Evolutionary conservation across 2,888 invertebrate genomes (phyloP).

Genomic region (Lochmaea capreae): DNA sequence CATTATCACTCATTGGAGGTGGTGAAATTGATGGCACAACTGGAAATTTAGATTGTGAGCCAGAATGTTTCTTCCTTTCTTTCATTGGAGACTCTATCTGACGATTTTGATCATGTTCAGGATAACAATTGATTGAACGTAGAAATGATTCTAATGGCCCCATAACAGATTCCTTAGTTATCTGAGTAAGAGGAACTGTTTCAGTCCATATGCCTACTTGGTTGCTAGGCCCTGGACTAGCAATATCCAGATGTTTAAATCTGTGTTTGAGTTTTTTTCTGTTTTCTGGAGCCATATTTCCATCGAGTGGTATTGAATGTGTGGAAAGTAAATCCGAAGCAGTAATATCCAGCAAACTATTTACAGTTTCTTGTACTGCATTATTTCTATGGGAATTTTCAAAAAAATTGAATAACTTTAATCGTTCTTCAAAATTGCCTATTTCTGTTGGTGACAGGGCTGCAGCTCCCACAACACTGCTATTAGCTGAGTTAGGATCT

Average conservation of each 20-base stretch:
- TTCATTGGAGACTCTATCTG: conserved; percentile 47
- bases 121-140: conserved; percentile 61
- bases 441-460: conserved; percentile 51
- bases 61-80: conserved; percentile 44
- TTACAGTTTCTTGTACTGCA: conserved; percentile 11
- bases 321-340: conserved; percentile 52
- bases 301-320: conserved; percentile 41
- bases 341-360: conserved; percentile 53
- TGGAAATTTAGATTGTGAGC: conserved; percentile 39
- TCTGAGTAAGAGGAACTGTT: conserved; percentile 55
- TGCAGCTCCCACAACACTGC: conserved; percentile 48
- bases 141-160: conserved; percentile 63
- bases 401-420: conserved; percentile 69
- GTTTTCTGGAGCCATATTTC: conserved; percentile 39
- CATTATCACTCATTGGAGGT: conserved; percentile 54
- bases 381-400: conserved; percentile 36
- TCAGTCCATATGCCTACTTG: conserved; percentile 54
- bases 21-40: conserved; percentile 50
- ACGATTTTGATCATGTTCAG: conserved; percentile 59
- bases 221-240: conserved; percentile 31
- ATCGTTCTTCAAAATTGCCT: conserved; percentile 67
- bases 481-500: conserved; percentile 51
- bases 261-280: conserved; percentile 53
- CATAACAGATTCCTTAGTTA: conserved; percentile 60
- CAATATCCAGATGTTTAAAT: conserved; percentile 40